Base-by-base conservation (phyloP, 2,888 invertebrate genomes). In the Sycophila texana region DNA sequence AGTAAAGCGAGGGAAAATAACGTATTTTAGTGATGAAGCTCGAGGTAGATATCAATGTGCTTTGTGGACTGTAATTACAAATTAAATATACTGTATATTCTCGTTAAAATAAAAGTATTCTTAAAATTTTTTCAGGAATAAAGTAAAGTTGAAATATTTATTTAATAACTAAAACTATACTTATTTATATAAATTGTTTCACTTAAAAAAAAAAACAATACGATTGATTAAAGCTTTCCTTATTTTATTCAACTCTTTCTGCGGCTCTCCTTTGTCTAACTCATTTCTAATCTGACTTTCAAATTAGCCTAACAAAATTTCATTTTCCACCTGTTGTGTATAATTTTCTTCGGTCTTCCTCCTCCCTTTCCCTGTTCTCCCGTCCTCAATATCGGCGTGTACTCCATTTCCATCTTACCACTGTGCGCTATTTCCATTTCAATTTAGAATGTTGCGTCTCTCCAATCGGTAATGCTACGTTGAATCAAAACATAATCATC, bases 251-350 rank as follows among this genome's bases (percentile, higher is more conserved):
- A 18, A 20, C 18, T 20, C 10, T 39, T 39, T 10, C 1, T 30
- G 14, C 61, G 12, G 30, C n/a, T 26, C 22, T 26, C 14, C 13
- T 26, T 20, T 58, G 18, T 1, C 58, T 16, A 14, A 4, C 60
- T 26, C 14, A 10, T 60, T 7, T 22, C 61, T 16, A 2, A 63
- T 63, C 39, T 63, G 63, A 63, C 63, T 63, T 63, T 39, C 18
- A 2, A 47, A 63, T 63, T n/a, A 61, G 30, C 30, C 16, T 39
- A 12, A n/a, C 63, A 18, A 63, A 63, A 63, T 63, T 63, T 63
- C 63, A 47, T 63, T 39, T n/a, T 47, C 63, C 63, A 63, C 63
- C 63, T 63, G 63, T 63, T 63, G 63, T 63, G 39, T 63, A 39
- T 63, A 63, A 63, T 63, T 63, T 39, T 39, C 47, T 26, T 16